Conservation (phyloP, 92 coral and sea anemone species). For the Siderastrea siderea region DNA sequence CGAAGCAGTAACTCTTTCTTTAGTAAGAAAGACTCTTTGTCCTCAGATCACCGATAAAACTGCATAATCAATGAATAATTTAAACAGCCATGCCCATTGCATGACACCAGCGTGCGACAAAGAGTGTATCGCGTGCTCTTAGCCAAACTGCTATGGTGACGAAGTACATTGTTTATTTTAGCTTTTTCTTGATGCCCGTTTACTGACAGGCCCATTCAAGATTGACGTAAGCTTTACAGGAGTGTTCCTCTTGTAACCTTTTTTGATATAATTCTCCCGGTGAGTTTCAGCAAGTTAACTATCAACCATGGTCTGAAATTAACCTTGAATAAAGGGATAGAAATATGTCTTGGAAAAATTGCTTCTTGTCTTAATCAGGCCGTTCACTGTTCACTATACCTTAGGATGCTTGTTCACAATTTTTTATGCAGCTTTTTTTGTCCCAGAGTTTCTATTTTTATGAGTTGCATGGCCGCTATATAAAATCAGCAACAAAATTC, state of each 20-base stretch:
- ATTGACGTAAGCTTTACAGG: not conserved
- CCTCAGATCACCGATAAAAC: not conserved
- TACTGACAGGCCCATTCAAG: not conserved
- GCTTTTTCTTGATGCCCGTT: not conserved
- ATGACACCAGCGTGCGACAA: slow-evolving; percentile 11
- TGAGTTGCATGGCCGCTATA: too few species aligned
- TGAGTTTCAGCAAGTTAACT: too few species aligned
- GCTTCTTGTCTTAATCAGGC: too few species aligned
- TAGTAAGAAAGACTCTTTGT: not conserved
- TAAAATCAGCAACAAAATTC: too few species aligned
- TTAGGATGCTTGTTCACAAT: too few species aligned
- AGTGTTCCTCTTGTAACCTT: not conserved
- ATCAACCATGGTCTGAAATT: too few species aligned
- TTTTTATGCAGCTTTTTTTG: too few species aligned
- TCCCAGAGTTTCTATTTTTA: too few species aligned
- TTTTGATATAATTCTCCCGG: too few species aligned
- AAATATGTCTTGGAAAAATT: too few species aligned
- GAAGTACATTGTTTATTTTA: not conserved
- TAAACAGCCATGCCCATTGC: not conserved
- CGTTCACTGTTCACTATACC: too few species aligned
- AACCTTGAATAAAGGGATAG: too few species aligned
- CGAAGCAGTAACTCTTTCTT: not conserved
- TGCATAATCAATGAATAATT: slow-evolving; percentile 2
- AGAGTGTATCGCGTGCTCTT: not conserved
- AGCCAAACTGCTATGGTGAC: slow-evolving; percentile 2